These are phyloP conservation scores for Mus caroli DNA, from an alignment of 2,797 vertebrate genomes.

Conservation along the genomic window DNA sequence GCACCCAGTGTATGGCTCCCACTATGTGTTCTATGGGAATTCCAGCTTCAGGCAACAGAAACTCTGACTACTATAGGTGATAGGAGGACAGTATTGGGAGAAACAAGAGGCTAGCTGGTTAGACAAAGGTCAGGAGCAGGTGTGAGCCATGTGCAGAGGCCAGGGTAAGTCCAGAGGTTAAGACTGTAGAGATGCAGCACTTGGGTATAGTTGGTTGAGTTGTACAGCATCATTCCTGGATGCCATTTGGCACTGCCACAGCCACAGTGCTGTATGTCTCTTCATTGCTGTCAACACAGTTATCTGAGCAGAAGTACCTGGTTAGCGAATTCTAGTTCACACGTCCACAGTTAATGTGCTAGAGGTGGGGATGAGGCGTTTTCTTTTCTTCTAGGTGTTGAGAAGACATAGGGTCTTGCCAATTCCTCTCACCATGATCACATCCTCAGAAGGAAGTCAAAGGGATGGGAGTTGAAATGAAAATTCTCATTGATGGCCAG, in stretches of 20 bases:
- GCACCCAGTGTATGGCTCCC: not conserved
- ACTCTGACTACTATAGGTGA: not conserved
- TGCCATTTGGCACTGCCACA: not conserved
- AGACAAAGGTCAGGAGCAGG: not conserved
- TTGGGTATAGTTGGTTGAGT: not conserved
- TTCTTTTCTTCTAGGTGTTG: not conserved
- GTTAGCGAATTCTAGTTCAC: not conserved
- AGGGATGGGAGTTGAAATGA: not conserved
- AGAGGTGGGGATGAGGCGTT: not conserved
- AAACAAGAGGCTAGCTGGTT: not conserved
- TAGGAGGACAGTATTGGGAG: not conserved
- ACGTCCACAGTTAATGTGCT: too few relatives aligned
- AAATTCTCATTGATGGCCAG: not conserved
- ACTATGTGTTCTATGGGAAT: not conserved
- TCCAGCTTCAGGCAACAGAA: not conserved
- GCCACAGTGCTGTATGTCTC: not conserved
- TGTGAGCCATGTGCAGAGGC: not conserved
- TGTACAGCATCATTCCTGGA: not conserved
- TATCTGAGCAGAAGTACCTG: not conserved
- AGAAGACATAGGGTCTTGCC: not conserved
- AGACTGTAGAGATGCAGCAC: not conserved
- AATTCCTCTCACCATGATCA: not conserved
- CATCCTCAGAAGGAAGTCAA: constrained; percentile 8
- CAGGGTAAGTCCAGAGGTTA: not conserved
- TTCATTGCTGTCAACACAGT: not conserved